phyloP scores from a whole-genome alignment of 2,797 vertebrate species.

The Halcyon chelicuti region DNA sequence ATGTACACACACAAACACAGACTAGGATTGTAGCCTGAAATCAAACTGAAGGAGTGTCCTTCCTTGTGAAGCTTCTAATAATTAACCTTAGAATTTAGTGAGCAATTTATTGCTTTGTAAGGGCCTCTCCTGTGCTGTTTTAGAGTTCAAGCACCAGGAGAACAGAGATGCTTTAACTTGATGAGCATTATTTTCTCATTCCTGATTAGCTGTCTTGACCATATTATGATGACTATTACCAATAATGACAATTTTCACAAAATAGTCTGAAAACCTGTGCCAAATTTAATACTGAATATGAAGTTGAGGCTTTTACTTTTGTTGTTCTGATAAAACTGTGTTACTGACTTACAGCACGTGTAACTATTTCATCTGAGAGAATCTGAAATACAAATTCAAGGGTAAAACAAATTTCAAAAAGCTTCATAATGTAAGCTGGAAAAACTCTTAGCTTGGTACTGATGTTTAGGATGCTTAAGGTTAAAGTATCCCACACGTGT shows the following conservation, averaged over 20 bases:
- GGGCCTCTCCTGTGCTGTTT: background rate
- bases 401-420: background rate
- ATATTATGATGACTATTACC: background rate
- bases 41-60: background rate
- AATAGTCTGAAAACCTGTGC: background rate
- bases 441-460: background rate
- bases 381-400: constrained; percentile 35
- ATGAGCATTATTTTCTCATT: background rate
- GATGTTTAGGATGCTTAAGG: background rate
- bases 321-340: background rate
- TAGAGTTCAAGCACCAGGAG: background rate
- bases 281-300: background rate
- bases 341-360: background rate
- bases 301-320: background rate
- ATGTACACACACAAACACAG: background rate
- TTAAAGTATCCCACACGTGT: background rate
- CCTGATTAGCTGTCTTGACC: background rate
- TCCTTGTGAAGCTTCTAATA: background rate
- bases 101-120: background rate
- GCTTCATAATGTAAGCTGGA: background rate
- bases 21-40: background rate
- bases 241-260: background rate
- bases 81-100: constrained; percentile 7
- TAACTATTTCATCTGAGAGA: background rate
- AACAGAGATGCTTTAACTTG: background rate